Conservation (phyloP, 2,113 vertebrate genomes). For the Drymodes brunneopygia region DNA sequence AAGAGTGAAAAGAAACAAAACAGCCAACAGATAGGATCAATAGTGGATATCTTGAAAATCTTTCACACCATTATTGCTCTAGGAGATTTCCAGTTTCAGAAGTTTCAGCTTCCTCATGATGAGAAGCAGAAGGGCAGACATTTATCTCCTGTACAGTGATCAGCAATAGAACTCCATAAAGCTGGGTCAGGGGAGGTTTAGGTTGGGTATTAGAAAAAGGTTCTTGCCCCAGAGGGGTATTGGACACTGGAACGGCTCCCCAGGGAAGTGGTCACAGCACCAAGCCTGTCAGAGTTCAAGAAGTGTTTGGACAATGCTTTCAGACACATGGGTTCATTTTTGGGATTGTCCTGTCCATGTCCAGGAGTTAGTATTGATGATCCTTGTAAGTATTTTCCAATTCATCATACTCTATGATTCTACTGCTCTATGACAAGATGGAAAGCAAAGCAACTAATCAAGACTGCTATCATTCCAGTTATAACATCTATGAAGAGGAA, state of each 20-base stretch:
- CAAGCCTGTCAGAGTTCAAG: neutral
- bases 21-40: neutral
- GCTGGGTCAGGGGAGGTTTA: neutral
- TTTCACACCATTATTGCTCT: neutral
- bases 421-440: neutral
- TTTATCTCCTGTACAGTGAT: neutral
- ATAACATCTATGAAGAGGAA: neutral
- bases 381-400: neutral
- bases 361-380: neutral
- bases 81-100: neutral
- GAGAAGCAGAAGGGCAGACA: neutral
- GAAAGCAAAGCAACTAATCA: neutral
- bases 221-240: fast-evolving
- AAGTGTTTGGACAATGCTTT: neutral
- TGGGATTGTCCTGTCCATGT: neutral
- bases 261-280: neutral
- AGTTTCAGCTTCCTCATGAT: neutral
- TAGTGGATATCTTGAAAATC: neutral
- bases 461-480: neutral
- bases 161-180: neutral
- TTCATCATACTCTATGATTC: neutral
- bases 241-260: neutral
- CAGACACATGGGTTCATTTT: neutral
- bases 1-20: neutral
- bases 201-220: neutral